Evolutionary conservation across 2,888 invertebrate species (phyloP).

Genomic region (Sipha maydis): DNA sequence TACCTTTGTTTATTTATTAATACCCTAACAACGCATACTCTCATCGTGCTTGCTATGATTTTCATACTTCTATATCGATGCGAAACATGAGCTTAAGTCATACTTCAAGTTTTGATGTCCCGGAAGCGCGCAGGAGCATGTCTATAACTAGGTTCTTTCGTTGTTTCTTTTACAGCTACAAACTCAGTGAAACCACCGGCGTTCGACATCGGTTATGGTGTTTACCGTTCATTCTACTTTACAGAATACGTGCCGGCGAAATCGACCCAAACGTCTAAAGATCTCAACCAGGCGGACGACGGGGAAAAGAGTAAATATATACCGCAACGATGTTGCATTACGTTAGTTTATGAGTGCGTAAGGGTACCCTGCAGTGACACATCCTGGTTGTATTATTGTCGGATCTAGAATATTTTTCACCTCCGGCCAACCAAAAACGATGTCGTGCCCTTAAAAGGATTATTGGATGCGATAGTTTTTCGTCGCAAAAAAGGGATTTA

Average conservation of each 20-base stretch:
- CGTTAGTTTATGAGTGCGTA: no score
- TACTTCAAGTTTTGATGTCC: constrained; percentile 41
- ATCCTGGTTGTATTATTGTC: no score
- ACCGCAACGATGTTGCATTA: background rate
- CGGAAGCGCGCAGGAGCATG: background rate
- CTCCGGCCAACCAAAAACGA: no score
- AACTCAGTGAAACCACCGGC: constrained; percentile 62
- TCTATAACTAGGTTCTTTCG: background rate
- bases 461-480: no score
- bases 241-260: constrained; percentile 62
- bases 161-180: constrained; percentile 55
- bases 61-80: no score
- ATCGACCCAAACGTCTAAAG: constrained; percentile 23
- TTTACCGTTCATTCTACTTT: constrained; percentile 67
- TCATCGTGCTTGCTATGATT: background rate
- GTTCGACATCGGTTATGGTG: constrained; percentile 65
- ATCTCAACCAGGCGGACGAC: background rate
- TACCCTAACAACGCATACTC: background rate
- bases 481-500: no score
- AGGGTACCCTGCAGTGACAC: no score
- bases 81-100: background rate
- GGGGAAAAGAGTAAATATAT: constrained; percentile 50
- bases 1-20: background rate
- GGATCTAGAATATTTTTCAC: no score
- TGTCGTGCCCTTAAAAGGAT: no score